Evolutionary conservation across 2,797 vertebrate species (phyloP).

Genomic region (Scolopax rusticola): DNA sequence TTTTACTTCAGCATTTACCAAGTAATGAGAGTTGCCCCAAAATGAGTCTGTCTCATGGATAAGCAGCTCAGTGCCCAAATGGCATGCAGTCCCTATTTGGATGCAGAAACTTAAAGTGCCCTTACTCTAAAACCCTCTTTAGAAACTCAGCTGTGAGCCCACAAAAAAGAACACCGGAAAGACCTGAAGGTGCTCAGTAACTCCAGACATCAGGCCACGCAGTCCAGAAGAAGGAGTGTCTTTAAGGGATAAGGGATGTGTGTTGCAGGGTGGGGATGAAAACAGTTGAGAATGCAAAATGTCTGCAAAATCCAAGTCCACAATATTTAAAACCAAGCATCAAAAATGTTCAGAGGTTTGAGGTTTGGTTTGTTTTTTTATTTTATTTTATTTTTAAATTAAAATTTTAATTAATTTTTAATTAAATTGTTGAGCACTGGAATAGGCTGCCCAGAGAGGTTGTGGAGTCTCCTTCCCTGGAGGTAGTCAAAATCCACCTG

Average conservation of each 20-base stretch:
- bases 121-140: background rate
- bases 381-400: background rate
- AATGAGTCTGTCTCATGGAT: background rate
- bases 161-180: background rate
- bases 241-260: background rate
- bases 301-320: background rate
- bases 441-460: too few species aligned
- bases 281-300: background rate
- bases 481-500: too few species aligned
- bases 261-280: fast-evolving
- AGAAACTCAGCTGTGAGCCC: background rate
- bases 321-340: background rate
- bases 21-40: background rate
- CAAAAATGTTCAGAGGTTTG: background rate
- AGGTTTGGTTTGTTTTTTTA: background rate
- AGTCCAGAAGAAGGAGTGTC: background rate
- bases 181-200: background rate
- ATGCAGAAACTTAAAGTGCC: background rate
- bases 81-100: background rate
- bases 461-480: too few species aligned
- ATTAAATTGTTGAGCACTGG: too few species aligned
- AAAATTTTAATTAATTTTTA: too few species aligned
- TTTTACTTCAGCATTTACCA: background rate
- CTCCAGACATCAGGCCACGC: background rate
- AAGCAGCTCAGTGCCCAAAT: background rate